phyloP scores from a whole-genome alignment of 2,888 invertebrate species.

The Cordylochernes scorpioides region DNA sequence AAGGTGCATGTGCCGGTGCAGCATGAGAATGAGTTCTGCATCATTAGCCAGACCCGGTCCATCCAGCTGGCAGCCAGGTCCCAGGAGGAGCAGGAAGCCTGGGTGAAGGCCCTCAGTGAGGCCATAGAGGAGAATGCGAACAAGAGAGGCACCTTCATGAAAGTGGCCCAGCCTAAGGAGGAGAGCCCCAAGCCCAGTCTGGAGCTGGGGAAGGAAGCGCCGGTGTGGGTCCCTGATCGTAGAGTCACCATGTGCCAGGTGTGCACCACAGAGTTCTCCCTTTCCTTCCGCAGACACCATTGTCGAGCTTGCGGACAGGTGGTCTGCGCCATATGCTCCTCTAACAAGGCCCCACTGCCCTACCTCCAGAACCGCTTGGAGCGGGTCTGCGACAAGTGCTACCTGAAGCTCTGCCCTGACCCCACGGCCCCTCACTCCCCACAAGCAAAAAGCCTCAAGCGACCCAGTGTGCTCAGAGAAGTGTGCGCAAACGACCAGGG shows the following conservation, averaged over 20 bases:
- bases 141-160: slow-evolving; percentile 23
- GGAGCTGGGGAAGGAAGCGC: slow-evolving; percentile 21
- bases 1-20: slow-evolving; percentile 22
- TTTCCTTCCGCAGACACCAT: slow-evolving; percentile 36
- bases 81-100: slow-evolving; percentile 26
- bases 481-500: slow-evolving; percentile 28
- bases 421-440: no score
- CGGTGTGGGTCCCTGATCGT: slow-evolving; percentile 32
- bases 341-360: slow-evolving; percentile 27
- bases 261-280: slow-evolving; percentile 34
- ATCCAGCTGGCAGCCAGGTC: slow-evolving; percentile 30
- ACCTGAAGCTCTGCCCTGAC: no score
- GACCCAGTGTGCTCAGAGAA: no score
- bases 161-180: slow-evolving; percentile 7
- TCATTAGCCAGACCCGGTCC: slow-evolving; percentile 28
- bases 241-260: slow-evolving; percentile 36
- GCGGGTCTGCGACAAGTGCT: slow-evolving; percentile 30
- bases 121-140: slow-evolving; percentile 26
- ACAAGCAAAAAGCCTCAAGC: no score
- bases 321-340: slow-evolving; percentile 34
- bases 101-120: slow-evolving; percentile 26
- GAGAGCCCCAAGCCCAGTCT: slow-evolving; percentile 1
- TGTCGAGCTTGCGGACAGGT: slow-evolving; percentile 40
- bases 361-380: slow-evolving; percentile 26
- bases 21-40: slow-evolving; percentile 29